Conservation (phyloP, 2,113 vertebrate genomes). For the Jacana jacana region DNA sequence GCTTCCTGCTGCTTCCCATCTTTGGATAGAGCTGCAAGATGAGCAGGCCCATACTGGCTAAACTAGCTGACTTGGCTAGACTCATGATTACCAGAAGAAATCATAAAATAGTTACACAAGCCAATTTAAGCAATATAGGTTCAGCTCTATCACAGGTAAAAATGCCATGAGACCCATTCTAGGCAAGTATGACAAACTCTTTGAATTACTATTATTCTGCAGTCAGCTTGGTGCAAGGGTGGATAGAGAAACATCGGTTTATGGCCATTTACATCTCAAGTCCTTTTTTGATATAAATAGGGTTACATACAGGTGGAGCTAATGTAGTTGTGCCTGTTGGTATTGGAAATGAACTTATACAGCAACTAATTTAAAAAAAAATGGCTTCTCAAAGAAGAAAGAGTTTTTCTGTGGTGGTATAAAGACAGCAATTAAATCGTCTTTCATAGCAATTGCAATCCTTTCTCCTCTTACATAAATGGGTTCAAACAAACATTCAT, state of each 20-base stretch:
- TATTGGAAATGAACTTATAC: not conserved
- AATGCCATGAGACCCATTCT: not conserved
- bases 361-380: not conserved
- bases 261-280: not conserved
- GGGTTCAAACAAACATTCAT: constrained; percentile 6
- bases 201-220: not conserved
- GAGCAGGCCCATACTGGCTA: not conserved
- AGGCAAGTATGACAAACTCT: not conserved
- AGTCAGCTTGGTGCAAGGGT: not conserved
- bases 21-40: not conserved
- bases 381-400: not conserved
- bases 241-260: not conserved
- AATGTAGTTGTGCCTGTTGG: not conserved
- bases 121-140: not conserved
- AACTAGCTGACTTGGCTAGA: not conserved
- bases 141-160: not conserved
- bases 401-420: not conserved
- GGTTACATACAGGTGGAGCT: not conserved
- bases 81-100: not conserved
- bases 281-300: not conserved
- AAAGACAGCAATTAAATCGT: not conserved
- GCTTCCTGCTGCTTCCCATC: not conserved
- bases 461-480: not conserved
- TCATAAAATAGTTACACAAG: not conserved
- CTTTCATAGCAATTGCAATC: not conserved